These are phyloP conservation scores for Orientallactaga sibirica DNA, from an alignment of 2,797 vertebrate species.

Conservation along the genomic window DNA sequence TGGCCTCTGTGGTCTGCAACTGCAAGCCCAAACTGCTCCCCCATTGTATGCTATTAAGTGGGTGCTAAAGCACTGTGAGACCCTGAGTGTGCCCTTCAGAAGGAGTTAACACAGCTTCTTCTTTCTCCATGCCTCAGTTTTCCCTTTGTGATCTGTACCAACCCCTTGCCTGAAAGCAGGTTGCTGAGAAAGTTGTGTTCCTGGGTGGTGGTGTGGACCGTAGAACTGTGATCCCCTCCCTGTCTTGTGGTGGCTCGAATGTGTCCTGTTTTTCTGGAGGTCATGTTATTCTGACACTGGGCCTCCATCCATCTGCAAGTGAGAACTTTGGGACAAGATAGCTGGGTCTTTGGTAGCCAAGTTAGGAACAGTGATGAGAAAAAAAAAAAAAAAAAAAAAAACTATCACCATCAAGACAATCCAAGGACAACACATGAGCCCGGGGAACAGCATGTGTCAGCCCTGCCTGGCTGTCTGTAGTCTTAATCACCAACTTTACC, in stretches of 20 bases:
- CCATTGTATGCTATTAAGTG: neutral
- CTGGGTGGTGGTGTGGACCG: neutral
- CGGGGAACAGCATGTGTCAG: constrained; percentile 79
- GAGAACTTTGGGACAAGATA: constrained; percentile 59
- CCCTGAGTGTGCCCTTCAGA: neutral
- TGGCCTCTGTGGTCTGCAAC: neutral
- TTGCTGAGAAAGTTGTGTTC: neutral
- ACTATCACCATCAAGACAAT: neutral
- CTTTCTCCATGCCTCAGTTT: neutral
- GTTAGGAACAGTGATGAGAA: constrained; percentile 68
- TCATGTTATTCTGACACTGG: neutral
- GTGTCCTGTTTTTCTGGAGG: constrained; percentile 15
- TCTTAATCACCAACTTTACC: constrained; percentile 82
- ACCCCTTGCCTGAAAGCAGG: neutral
- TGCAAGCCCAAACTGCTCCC: neutral
- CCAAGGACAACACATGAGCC: constrained; percentile 69
- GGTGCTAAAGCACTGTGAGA: neutral
- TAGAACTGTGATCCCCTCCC: neutral
- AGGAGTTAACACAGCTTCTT: neutral
- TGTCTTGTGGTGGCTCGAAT: neutral
- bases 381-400: neutral
- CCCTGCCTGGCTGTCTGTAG: constrained; percentile 53
- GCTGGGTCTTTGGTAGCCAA: neutral
- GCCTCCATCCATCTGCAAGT: constrained; percentile 82
- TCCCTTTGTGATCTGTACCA: neutral